Base-by-base conservation (phyloP, 2,888 invertebrate species). In the Drosophila parthenogenetica region DNA sequence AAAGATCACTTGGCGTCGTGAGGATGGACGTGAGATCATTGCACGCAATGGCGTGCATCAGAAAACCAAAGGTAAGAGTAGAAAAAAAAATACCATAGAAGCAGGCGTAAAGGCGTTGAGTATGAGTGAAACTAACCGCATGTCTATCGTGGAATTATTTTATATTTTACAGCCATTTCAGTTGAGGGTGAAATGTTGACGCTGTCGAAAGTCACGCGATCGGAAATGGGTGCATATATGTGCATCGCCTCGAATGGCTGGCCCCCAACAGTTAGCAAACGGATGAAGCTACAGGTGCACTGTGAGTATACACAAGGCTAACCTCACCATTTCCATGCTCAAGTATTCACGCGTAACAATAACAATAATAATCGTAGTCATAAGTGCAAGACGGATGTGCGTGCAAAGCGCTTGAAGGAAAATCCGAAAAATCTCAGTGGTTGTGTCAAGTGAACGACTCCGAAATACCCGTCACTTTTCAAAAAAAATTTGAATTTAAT, bases 161-260 rank as follows among this genome's bases (percentile, higher is more conserved):
- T 4, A 35, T 13, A 35, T 35, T 35, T 49, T 40, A 42, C 77
- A 96, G 95, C 95, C 76, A 92, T 93, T 70, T 94, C 95, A 43
- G 94, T 96, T 65, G 96, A 96, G 89, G 97, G 97, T 8, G 97
- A 97, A 92, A 94, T 95, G 87, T 94, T 97, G 85, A 95, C 95
- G 83, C 93, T 97, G 90, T 95, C 96, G 62, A 97, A 97, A 93
- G 96, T 97, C 91, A 97, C 97, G 73, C 94, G 97, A 79, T 96
- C 96, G 53, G 97, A 97, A 93, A 97, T 97, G 97, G 97, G 96
- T 57, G 96, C 96, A 62, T 97, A 97, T 92, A 94, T 97, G 88
- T 97, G 97, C 93, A 96, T 97, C 92, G 97, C 97, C 62, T 96
- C 96, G 80, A 97, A 97, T 91, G 97, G 97, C 45, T 96, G 97